Evolutionary conservation across 2,888 invertebrate species (phyloP), one percentile per base, ranked within the genome.

Genomic region (Calameuta pallipes): DNA sequence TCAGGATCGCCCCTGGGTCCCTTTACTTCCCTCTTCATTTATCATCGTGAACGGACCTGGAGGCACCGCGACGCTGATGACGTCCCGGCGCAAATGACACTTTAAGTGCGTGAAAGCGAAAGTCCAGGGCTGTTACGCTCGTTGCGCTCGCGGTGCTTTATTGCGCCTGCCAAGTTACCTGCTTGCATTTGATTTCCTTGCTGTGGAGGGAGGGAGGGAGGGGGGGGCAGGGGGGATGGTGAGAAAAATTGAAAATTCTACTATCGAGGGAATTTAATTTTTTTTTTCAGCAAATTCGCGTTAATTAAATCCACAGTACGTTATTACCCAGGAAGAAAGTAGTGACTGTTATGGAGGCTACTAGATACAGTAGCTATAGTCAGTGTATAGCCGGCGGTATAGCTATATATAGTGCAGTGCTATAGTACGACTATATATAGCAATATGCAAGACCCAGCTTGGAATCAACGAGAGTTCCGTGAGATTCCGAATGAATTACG

Each of bases 81-180:
- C 56, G 56, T 56, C 56, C 56, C 34, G 31, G 71, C 71, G 76
- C 76, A 78, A 80, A 80, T 74, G 78, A 80, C 80, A 78, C 73
- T 80, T 78, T 79, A 74, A 79, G 78, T 76, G 81, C 75, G 82
- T 76, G 82, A 83, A 82, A 83, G 83, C 83, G 83, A 83, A 83
- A 83, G 83, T 83, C 75, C 81, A 12, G 23, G 56, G 9, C 23
- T 56, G 13, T 71, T 34, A 33, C 33, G 71, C 71, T 13, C 71
- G 71, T 31, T 34, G 33, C 31, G 71, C 33, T 34, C 33, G 31
- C 15, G 31, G 31, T 12, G 6, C 71, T 34, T 34, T 71, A 71
- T 56, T 34, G 71, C 71, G 4, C 71, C 11, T 34, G 71, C 33
- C 9, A 23, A 23, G 56, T 56, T 23, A 56, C 56, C 15, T 9